Percentiles rank a stretch among this genome's conserved stretches.
phyloP scores from a whole-genome alignment of 2,888 invertebrate species.

The Tillus elongatus region DNA sequence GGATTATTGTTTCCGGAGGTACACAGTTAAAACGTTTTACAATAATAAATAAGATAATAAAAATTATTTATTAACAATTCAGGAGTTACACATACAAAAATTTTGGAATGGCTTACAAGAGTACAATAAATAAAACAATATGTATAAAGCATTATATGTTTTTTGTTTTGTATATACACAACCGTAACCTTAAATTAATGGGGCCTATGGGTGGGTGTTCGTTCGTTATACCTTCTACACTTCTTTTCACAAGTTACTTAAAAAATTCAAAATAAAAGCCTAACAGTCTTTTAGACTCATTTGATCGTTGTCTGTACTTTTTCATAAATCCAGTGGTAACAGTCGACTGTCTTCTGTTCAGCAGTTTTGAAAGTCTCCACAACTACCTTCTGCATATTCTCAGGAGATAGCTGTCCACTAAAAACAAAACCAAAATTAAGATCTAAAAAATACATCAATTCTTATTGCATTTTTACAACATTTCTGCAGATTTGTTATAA shows the following conservation, averaged over 20 bases:
- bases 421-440: slow-evolving; percentile 30
- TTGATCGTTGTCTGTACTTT: slow-evolving; percentile 54
- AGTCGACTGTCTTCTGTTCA: slow-evolving; percentile 55
- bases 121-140: not conserved
- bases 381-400: slow-evolving; percentile 62
- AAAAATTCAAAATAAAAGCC: slow-evolving; percentile 2
- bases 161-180: not conserved
- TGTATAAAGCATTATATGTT: not conserved
- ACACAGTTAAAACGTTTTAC: too few relatives aligned
- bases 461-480: too few relatives aligned
- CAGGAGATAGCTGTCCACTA: slow-evolving; percentile 70
- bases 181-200: too few relatives aligned
- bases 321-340: slow-evolving; percentile 67
- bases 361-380: slow-evolving; percentile 58
- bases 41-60: slow-evolving; percentile 1
- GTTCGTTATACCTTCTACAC: too few relatives aligned
- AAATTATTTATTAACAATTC: not conserved
- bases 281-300: slow-evolving; percentile 20
- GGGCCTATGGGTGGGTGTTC: too few relatives aligned
- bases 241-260: too few relatives aligned
- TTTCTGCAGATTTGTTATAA: too few relatives aligned
- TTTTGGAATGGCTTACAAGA: not conserved
- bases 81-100: not conserved
- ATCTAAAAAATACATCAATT: not conserved
- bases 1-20: too few relatives aligned